Base-by-base conservation (phyloP, 2,888 invertebrate genomes). In the Leucoma salicis region DNA sequence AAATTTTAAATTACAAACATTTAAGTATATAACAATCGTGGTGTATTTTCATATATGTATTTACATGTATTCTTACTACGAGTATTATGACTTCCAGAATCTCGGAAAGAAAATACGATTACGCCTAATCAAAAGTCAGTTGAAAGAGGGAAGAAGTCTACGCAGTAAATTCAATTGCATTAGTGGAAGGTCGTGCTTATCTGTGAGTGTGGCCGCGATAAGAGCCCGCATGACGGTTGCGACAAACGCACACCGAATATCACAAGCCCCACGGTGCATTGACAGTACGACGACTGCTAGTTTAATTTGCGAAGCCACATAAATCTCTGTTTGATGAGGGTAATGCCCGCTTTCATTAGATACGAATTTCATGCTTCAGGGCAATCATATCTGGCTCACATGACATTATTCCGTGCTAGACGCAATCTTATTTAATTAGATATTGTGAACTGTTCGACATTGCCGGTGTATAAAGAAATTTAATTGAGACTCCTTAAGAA, bases 321-420 rank as follows among this genome's bases (percentile, higher is more conserved):
- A 73, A 73, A 73, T 68, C 70, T 65, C 54, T 46, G 49, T 68
- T 71, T 74, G 74, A 79, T 74, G 70, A 73, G 74, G 77, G 75
- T 69, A 57, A 57, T 53, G 61, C 52, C 57, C 51, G 56, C 56
- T 68, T 63, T 70, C 67, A 74, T 70, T 74, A 74, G 64, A 73
- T 68, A 69, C 53, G 55, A 62, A 66, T 66, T 61, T 58, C 53
- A 45, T 60, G 57, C 47, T 60, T 37, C 31, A 35, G 33, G 49
- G 46, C 54, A 54, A 52, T 52, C 47, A 49, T 48, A 56, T 51
- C 36, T 47, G 57, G 46, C n/a, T 53, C 51, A 58, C 59, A 51
- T 36, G 34, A 29, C 42, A 48, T 58, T 58, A 53, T 49, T 47
- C 46, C 46, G 42, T 38, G 42, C 32, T 42, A 40, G n/a, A 31